Percentiles rank a stretch among this genome's conserved stretches.
Conservation (phyloP, 2,113 vertebrate genomes). For the Verasper variegatus region DNA sequence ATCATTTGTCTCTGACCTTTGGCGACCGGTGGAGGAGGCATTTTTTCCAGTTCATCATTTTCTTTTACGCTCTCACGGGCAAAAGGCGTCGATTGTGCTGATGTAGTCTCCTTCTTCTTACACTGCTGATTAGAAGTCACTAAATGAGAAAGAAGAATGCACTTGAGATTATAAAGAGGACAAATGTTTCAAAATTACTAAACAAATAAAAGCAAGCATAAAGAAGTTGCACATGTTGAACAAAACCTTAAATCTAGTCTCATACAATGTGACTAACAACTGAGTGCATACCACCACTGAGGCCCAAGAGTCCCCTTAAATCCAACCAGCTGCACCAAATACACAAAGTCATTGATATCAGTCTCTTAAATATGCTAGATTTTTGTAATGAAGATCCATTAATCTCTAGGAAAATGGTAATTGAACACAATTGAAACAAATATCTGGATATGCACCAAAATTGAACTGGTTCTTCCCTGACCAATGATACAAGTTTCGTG, state of each 20-base stretch:
- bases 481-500: no score
- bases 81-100: slow-evolving; percentile 12
- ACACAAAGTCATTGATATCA: no score
- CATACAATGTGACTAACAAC: neutral
- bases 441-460: no score
- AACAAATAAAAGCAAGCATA: neutral
- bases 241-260: neutral
- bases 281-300: no score
- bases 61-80: slow-evolving; percentile 57
- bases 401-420: no score
- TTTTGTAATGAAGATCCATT: no score
- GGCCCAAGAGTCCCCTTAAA: no score
- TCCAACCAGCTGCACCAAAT: no score
- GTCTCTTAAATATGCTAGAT: no score
- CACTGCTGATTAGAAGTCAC: slow-evolving; percentile 31
- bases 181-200: neutral
- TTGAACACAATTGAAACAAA: neutral
- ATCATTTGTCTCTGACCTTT: slow-evolving; percentile 36
- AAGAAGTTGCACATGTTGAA: neutral
- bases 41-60: slow-evolving; percentile 64
- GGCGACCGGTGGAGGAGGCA: slow-evolving; percentile 23
- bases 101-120: slow-evolving; percentile 59
- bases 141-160: slow-evolving; percentile 15
- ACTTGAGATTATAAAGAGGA: neutral
- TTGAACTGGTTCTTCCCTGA: no score